These are phyloP conservation scores for Nipponacmea schrenckii DNA, from an alignment of 2,888 invertebrate species.

Conservation along the genomic window DNA sequence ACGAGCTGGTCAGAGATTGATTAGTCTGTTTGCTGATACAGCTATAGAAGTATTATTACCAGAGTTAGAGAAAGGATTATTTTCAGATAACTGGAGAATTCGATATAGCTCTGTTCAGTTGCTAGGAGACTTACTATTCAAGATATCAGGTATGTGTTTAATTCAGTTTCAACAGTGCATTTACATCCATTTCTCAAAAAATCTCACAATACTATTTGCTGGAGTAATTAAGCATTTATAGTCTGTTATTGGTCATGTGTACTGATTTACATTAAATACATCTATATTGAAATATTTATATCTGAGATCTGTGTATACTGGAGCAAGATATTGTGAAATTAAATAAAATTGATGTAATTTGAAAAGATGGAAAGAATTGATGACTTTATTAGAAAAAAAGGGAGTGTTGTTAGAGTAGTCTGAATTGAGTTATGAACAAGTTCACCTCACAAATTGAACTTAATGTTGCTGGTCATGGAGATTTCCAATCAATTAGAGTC, in stretches of 20 bases:
- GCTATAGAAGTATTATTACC: conserved; percentile 92
- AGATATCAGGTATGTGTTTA: conserved; percentile 89
- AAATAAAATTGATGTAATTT: no score
- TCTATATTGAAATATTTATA: no score
- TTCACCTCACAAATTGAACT: conserved; percentile 55
- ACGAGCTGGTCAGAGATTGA: conserved; percentile 95
- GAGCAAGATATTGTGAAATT: no score
- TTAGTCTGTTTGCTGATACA: conserved; percentile 94
- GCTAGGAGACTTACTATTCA: conserved; percentile 92
- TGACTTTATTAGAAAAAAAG: no score
- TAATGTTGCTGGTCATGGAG: conserved; percentile 45
- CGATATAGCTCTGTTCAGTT: conserved; percentile 91
- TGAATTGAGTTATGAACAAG: conserved; percentile 56
- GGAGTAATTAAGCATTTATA: no score
- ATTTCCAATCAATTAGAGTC: conserved; percentile 43
- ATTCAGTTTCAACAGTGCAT: no score
- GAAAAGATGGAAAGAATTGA: no score
- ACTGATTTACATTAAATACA: no score
- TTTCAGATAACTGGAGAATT: conserved; percentile 99
- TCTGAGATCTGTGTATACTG: no score
- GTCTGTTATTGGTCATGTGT: no score
- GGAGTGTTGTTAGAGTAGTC: conserved; percentile 55
- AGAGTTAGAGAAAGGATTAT: conserved; percentile 88
- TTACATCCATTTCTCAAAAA: no score
- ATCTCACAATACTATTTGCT: no score